Evolutionary conservation across 1,140 invertebrate genomes (phyloP).

Genomic region (Dendrolimus kikuchii): DNA sequence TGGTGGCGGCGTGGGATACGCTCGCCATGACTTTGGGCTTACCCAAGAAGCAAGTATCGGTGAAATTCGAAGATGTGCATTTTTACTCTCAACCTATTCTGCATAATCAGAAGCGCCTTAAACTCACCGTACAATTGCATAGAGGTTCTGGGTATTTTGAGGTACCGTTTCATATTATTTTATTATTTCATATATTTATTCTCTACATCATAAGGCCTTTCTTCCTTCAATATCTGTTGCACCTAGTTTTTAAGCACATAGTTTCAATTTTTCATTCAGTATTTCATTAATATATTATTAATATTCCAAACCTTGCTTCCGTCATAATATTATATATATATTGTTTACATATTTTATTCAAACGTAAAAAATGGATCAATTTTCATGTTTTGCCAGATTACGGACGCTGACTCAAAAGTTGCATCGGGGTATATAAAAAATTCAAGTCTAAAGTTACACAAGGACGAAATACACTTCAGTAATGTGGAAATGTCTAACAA

Average conservation of each 20-base stretch:
- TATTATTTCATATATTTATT: too few species aligned
- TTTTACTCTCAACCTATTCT: constrained; percentile 22
- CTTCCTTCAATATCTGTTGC: too few species aligned
- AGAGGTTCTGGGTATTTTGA: constrained; percentile 26
- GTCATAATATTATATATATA: neutral
- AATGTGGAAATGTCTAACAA: neutral
- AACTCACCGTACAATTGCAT: constrained; percentile 13
- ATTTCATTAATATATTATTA: too few species aligned
- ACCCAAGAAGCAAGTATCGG: constrained; percentile 11
- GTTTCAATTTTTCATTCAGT: too few species aligned
- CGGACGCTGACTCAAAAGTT: constrained; percentile 12
- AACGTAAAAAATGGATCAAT: neutral
- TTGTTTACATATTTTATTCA: neutral
- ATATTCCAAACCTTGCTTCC: too few species aligned
- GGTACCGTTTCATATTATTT: constrained; percentile 6
- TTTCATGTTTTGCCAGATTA: constrained; percentile 6
- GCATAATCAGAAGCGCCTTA: constrained; percentile 14
- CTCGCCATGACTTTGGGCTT: constrained; percentile 13
- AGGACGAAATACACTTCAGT: constrained; percentile 2
- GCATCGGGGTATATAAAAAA: constrained; percentile 12
- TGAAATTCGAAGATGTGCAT: constrained; percentile 19
- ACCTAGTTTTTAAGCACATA: too few species aligned
- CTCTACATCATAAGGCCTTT: too few species aligned
- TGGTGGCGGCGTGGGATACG: constrained; percentile 29
- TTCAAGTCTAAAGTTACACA: neutral